Evolutionary conservation across 2,888 invertebrate genomes (phyloP), one percentile per base, ranked within the genome.

Genomic region (Endotricha flammealis): DNA sequence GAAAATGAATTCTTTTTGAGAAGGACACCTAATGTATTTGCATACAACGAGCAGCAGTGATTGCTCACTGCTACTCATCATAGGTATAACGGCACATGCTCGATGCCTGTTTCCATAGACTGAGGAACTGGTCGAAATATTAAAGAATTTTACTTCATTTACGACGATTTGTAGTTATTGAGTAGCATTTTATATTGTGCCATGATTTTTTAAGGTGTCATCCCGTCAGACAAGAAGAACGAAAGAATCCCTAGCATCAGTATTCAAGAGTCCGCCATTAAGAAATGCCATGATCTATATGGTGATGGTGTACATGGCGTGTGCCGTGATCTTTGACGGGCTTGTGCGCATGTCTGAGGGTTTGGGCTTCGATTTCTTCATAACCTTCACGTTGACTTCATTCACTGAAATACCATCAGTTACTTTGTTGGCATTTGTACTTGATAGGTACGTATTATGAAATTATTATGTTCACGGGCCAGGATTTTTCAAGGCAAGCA

Each of bases 401-500:
- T 83, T 79, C 0, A 86, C 85, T 1, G 85, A 86, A 55, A 83
- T 86, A 44, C 85, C 85, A 0, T 82, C 83, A 0, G 75, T 83
- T 1, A 75, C 77, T 1, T 38, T 86, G 31, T 41, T 85, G 29
- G 81, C 83, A 1, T 46, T 76, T 1, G 46, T 82, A 1, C 55
- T 86, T 7, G 85, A 86, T 38, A 77, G 64, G 85, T 85, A 29
- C 53, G 58, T 7, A 28, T 22, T 37, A 13, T 34, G 0, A 8
- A 33, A n/a, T n/a, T n/a, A n/a, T n/a, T n/a, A n/a, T n/a, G n/a
- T n/a, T n/a, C n/a, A n/a, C n/a, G n/a, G n/a, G n/a, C n/a, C n/a
- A n/a, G n/a, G n/a, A n/a, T n/a, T n/a, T n/a, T n/a, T n/a, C n/a
- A n/a, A n/a, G n/a, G n/a, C n/a, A n/a, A n/a, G n/a, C n/a, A n/a